Conservation (phyloP, 1,140 invertebrate genomes). For the Diachasma alloeum region DNA sequence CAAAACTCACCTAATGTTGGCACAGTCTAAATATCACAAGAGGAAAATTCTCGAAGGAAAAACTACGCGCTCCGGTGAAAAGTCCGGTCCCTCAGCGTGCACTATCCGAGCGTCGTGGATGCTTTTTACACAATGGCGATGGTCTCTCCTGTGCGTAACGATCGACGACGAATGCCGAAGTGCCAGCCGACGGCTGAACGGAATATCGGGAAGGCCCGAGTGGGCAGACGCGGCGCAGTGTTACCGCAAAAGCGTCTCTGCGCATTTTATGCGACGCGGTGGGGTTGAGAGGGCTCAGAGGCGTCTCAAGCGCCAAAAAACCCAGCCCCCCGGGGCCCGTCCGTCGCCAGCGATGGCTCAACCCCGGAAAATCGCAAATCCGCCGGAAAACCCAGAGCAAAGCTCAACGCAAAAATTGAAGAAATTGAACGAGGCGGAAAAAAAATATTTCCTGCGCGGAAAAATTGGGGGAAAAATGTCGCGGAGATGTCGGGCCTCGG, state of each 20-base stretch:
- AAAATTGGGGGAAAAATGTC: neutral
- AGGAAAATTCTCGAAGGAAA: slow-evolving; percentile 57
- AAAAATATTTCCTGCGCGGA: neutral
- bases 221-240: slow-evolving; percentile 53
- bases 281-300: slow-evolving; percentile 13
- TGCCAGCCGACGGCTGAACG: slow-evolving; percentile 34
- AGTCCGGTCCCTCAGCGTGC: slow-evolving; percentile 52
- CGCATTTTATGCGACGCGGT: slow-evolving; percentile 36
- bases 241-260: slow-evolving; percentile 25
- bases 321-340: neutral
- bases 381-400: too few relatives aligned
- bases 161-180: slow-evolving; percentile 46
- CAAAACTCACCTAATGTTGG: slow-evolving; percentile 56
- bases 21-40: slow-evolving; percentile 65
- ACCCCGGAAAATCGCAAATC: neutral
- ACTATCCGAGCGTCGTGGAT: slow-evolving; percentile 56
- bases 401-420: too few relatives aligned
- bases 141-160: slow-evolving; percentile 50
- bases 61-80: slow-evolving; percentile 54
- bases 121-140: slow-evolving; percentile 63
- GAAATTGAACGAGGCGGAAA: too few relatives aligned
- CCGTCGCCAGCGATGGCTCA: too few relatives aligned
- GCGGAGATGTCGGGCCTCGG: neutral
- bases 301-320: neutral
- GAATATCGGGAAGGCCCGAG: slow-evolving; percentile 34